Percentiles rank a stretch among this genome's conserved stretches.
Evolutionary conservation across 2,113 vertebrate genomes (phyloP).

Genomic region (Aplodontia rufa): DNA sequence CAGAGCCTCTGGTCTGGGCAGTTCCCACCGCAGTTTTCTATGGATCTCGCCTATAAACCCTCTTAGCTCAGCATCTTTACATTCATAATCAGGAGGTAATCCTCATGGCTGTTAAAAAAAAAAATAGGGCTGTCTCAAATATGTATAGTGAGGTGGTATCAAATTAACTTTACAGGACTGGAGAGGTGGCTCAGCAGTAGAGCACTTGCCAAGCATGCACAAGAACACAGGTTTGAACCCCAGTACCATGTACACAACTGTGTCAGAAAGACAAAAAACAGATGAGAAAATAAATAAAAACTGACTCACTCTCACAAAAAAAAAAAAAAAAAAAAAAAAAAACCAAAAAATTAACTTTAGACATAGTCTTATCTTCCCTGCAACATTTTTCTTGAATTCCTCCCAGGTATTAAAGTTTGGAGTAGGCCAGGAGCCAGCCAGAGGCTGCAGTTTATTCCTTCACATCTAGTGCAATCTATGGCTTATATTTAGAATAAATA

Average conservation of each 20-base stretch:
- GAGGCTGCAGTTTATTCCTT: slow-evolving; percentile 44
- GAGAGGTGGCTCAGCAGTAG: no score
- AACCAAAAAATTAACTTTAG: slow-evolving; percentile 24
- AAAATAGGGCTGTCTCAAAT: neutral
- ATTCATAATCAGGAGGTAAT: neutral
- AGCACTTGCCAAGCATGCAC: no score
- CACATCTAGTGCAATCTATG: neutral
- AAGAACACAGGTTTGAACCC: no score
- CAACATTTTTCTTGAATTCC: slow-evolving; percentile 54
- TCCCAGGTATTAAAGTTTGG: neutral
- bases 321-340: no score
- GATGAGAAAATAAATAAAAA: no score
- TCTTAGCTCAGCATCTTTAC: neutral
- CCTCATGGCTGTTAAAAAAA: slow-evolving; percentile 51
- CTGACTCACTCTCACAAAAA: no score
- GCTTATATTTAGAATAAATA: slow-evolving; percentile 77
- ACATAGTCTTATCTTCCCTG: neutral
- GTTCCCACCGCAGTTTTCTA: neutral
- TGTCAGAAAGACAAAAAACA: no score
- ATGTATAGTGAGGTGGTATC: neutral
- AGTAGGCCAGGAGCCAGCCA: slow-evolving; percentile 50
- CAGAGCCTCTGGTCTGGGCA: neutral
- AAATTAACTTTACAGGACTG: slow-evolving; percentile 25
- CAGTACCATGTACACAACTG: no score
- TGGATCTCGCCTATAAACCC: slow-evolving; percentile 5